A percentile compares a stretch with the other conserved stretches of the same genome.
These are phyloP conservation scores for Brachyhypopomus gauderio DNA, from an alignment of 2,113 vertebrate genomes.

Conservation along the genomic window DNA sequence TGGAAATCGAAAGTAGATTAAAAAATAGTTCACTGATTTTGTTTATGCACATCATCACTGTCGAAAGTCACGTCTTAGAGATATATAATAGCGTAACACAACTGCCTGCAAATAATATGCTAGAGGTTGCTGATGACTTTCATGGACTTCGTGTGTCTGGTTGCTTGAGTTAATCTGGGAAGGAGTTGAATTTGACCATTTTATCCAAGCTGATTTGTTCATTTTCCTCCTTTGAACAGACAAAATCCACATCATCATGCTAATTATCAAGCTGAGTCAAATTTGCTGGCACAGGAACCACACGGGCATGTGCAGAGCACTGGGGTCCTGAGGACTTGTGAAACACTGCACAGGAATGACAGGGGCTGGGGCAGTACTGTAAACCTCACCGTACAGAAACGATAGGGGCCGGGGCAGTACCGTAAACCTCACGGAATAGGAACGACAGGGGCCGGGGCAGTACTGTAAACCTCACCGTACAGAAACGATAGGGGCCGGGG, in stretches of 20 bases:
- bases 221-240: neutral
- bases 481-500: neutral
- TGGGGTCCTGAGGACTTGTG: neutral
- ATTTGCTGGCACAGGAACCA: neutral
- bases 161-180: no score
- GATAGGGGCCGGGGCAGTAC: neutral
- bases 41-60: slow-evolving; percentile 12
- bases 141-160: no score
- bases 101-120: no score
- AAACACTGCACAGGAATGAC: neutral
- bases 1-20: slow-evolving; percentile 28
- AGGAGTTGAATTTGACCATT: no score
- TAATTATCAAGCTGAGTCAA: neutral
- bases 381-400: neutral
- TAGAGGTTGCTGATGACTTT: no score
- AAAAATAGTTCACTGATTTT: slow-evolving; percentile 17
- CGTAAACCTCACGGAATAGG: neutral
- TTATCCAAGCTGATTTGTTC: no score
- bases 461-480: neutral
- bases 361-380: neutral
- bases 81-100: no score
- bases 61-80: neutral
- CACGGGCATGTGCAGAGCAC: neutral
- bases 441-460: neutral
- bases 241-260: neutral